Conservation (phyloP, 2,888 invertebrate genomes). For the Ecliptopera silaceata region DNA sequence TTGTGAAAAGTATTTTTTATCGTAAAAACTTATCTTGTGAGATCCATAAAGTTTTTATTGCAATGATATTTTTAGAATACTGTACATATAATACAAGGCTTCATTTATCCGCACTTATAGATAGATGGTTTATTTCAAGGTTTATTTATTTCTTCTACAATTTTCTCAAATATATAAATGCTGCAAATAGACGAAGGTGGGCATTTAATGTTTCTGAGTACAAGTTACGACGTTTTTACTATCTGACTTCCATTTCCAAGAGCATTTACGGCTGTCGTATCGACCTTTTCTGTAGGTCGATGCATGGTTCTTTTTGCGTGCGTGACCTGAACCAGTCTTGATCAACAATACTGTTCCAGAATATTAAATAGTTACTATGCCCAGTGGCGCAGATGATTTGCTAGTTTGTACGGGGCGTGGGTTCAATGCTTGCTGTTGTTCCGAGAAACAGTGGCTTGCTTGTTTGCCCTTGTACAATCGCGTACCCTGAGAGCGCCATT, state of each 20-base stretch:
- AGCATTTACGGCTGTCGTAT: background rate
- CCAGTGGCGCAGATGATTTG: background rate
- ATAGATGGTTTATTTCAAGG: no score
- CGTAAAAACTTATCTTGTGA: no score
- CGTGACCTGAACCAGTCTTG: conserved; percentile 26
- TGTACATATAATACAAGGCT: no score
- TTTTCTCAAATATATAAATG: no score
- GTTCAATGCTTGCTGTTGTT: conserved; percentile 53
- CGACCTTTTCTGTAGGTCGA: conserved; percentile 20
- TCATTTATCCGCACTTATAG: no score
- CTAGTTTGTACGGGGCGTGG: conserved; percentile 13
- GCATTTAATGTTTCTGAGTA: background rate
- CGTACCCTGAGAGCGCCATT: conserved; percentile 54
- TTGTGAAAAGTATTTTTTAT: no score
- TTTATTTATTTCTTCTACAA: no score
- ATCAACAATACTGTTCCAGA: conserved; percentile 23
- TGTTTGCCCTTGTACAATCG: conserved; percentile 49
- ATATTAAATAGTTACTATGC: conserved; percentile 2
- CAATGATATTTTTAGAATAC: no score
- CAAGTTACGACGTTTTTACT: background rate
- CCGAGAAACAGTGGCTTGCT: conserved; percentile 70
- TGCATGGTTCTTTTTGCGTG: conserved; percentile 23
- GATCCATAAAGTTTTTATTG: no score
- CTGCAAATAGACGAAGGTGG: no score
- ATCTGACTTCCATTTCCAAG: background rate